Percentiles rank a stretch among this genome's conserved stretches.
Evolutionary conservation across 2,797 vertebrate genomes (phyloP).

Genomic region (Monodelphis domestica): DNA sequence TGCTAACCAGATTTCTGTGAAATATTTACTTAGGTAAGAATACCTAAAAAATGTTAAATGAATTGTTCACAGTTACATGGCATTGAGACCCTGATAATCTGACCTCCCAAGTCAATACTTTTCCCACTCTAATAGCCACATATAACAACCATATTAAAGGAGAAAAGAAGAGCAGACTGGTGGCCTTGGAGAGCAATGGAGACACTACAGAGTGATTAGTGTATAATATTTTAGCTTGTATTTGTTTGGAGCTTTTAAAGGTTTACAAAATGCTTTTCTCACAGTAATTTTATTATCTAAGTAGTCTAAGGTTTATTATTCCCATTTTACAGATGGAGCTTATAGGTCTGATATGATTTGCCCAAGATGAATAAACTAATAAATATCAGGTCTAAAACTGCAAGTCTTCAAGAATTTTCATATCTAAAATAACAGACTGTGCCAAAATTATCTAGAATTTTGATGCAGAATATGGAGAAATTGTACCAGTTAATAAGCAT

Average conservation of each 20-base stretch:
- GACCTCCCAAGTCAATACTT: neutral
- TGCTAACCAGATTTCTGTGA: neutral
- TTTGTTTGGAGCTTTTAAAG: neutral
- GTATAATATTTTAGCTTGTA: neutral
- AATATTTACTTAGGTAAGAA: neutral
- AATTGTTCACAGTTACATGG: neutral
- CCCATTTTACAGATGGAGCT: neutral
- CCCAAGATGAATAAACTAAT: neutral
- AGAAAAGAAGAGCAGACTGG: neutral
- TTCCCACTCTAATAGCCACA: neutral
- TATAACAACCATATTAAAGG: neutral
- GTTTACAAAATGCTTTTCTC: neutral
- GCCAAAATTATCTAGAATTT: neutral
- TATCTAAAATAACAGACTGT: neutral
- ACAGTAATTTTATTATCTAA: neutral
- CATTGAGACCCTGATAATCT: neutral
- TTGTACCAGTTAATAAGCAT: neutral
- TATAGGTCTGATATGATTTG: neutral
- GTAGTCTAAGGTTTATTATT: neutral
- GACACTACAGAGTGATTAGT: neutral
- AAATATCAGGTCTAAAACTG: neutral
- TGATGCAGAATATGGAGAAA: neutral
- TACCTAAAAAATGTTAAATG: neutral
- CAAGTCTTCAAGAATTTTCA: neutral
- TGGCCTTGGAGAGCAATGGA: neutral